Conservation (phyloP, 2,113 vertebrate genomes). For the Vidua macroura region DNA sequence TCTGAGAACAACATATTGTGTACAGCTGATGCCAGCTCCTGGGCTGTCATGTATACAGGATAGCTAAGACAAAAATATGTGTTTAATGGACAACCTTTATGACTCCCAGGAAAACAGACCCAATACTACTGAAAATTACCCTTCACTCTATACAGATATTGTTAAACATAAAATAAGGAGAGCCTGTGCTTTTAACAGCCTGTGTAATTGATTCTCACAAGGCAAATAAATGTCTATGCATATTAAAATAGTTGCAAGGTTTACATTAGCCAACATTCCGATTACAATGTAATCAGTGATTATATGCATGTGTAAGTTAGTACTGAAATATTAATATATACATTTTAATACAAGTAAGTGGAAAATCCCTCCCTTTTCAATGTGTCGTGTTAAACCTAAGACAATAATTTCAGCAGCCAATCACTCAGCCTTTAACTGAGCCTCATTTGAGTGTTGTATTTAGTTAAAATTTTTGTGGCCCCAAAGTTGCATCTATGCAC, state of each 20-base stretch:
- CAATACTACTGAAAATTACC: neutral
- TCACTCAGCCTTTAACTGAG: neutral
- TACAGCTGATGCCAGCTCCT: neutral
- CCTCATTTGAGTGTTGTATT: neutral
- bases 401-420: neutral
- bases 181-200: neutral
- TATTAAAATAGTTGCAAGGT: neutral
- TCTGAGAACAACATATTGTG: fast-evolving
- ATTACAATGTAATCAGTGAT: neutral
- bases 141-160: neutral
- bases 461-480: neutral
- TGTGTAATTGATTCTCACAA: neutral
- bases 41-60: neutral
- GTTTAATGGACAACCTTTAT: neutral
- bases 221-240: neutral
- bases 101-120: neutral
- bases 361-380: neutral
- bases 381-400: neutral
- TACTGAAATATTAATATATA: neutral
- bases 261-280: neutral
- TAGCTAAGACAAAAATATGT: neutral
- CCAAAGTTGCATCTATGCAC: neutral
- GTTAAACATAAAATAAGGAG: neutral
- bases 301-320: neutral
- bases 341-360: neutral